Evolutionary conservation across 2,888 invertebrate species (phyloP).

Genomic region (Trissonchulus latispiculum): DNA sequence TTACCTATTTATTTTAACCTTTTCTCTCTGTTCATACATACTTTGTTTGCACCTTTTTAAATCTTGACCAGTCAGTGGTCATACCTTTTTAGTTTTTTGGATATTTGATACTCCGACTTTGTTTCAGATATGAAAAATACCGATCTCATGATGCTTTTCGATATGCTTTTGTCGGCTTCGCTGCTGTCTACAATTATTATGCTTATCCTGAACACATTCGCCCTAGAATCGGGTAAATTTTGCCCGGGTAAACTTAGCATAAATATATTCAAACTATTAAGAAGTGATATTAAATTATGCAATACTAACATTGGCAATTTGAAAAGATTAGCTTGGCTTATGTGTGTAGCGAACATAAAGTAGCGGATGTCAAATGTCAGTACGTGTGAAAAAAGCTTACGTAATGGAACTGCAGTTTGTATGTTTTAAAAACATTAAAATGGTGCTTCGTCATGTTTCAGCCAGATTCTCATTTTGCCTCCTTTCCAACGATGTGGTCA

Average conservation of each 20-base stretch:
- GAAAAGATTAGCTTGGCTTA: too few relatives aligned
- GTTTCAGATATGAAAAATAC: conserved; percentile 47
- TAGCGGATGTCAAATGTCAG: too few relatives aligned
- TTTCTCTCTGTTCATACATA: too few relatives aligned
- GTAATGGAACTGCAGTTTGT: too few relatives aligned
- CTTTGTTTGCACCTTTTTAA: too few relatives aligned
- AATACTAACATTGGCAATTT: too few relatives aligned
- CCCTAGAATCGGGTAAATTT: conserved; percentile 63
- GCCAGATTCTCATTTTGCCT: conserved; percentile 84
- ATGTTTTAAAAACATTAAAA: too few relatives aligned
- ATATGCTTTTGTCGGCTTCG: conserved; percentile 74
- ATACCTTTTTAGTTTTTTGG: conserved; percentile 19
- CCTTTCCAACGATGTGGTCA: conserved; percentile 75
- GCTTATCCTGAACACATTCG: conserved; percentile 75
- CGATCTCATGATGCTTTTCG: conserved; percentile 48
- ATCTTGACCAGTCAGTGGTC: conserved; percentile 40
- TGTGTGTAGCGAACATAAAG: too few relatives aligned
- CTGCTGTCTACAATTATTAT: conserved; percentile 86
- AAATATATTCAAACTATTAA: background rate
- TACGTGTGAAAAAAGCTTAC: too few relatives aligned
- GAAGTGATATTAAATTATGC: too few relatives aligned
- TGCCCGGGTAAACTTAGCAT: background rate
- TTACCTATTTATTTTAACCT: too few relatives aligned
- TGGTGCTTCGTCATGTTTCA: too few relatives aligned
- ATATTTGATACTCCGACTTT: conserved; percentile 17